Evolutionary conservation across 2,113 vertebrate genomes (phyloP).

Genomic region (Cyprinodon tularosa): DNA sequence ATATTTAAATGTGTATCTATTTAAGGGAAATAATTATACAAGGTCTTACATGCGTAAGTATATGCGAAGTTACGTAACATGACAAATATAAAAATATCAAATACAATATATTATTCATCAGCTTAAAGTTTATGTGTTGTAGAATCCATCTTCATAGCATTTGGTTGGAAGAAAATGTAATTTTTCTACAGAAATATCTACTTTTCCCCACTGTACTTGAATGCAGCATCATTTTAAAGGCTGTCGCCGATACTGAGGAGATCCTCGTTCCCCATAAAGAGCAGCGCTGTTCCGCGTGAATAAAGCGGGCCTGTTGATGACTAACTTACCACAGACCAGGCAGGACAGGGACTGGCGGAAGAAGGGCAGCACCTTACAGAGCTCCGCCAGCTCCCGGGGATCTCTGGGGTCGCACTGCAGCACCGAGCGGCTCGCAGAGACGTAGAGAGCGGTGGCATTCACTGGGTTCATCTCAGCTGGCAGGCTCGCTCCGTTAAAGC

Average conservation of each 20-base stretch:
- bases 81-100: not conserved
- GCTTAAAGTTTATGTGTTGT: not conserved
- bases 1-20: not conserved
- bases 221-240: constrained; percentile 42
- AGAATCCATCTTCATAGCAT: not conserved
- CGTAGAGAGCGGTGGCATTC: constrained; percentile 97
- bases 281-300: no score
- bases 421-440: constrained; percentile 97
- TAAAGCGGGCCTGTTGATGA: not conserved
- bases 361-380: constrained; percentile 95
- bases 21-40: not conserved
- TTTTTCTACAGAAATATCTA: not conserved
- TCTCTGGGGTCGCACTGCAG: constrained; percentile 98
- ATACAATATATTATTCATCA: not conserved
- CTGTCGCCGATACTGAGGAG: not conserved
- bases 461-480: constrained; percentile 98
- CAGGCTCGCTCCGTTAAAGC: constrained; percentile 79
- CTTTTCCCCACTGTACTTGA: constrained; percentile 30
- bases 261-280: no score
- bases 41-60: not conserved
- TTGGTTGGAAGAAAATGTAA: not conserved
- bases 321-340: constrained; percentile 92
- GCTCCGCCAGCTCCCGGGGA: constrained; percentile 92
- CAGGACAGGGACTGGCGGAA: constrained; percentile 97
- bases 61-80: not conserved